These are phyloP conservation scores for Erpetoichthys calabaricus DNA, from an alignment of 2,797 vertebrate genomes.

Conservation along the genomic window DNA sequence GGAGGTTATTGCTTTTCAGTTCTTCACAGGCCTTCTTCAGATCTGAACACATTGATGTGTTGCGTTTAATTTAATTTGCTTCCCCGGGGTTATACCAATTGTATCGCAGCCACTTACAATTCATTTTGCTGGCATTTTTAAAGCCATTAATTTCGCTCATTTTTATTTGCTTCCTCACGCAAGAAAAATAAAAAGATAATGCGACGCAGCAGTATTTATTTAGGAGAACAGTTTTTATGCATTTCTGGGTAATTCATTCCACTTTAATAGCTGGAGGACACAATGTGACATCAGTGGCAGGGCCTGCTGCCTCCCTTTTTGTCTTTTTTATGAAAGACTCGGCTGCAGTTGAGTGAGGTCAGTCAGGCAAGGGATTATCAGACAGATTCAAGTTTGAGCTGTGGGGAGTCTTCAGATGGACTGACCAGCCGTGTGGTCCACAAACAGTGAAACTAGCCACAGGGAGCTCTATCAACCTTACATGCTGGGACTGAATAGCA, in stretches of 20 bases:
- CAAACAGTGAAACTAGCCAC: too few relatives aligned
- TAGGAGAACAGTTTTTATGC: conserved; percentile 7
- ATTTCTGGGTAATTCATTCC: conserved; percentile 6
- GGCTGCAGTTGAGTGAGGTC: too few relatives aligned
- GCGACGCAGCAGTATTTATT: conserved; percentile 9
- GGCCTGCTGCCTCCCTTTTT: too few relatives aligned
- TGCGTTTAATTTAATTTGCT: conserved; percentile 18
- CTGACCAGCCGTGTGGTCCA: too few relatives aligned
- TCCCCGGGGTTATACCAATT: conserved; percentile 14
- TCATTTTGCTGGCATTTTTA: conserved; percentile 15
- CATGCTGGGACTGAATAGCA: too few relatives aligned
- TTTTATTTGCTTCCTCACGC: neutral
- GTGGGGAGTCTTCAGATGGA: too few relatives aligned
- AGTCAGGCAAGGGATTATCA: too few relatives aligned
- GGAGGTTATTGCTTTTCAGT: conserved; percentile 12
- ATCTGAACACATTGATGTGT: conserved; percentile 12
- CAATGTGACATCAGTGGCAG: neutral
- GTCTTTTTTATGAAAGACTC: too few relatives aligned
- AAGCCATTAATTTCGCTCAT: conserved; percentile 6
- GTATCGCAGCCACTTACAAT: conserved; percentile 17
- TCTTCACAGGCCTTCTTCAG: conserved; percentile 5
- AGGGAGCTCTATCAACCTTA: too few relatives aligned
- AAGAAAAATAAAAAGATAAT: conserved; percentile 1
- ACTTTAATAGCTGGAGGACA: neutral
- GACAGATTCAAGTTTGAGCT: too few relatives aligned